These are phyloP conservation scores for Polydrusus tereticollis DNA, from an alignment of 2,888 invertebrate genomes.

Conservation along the genomic window DNA sequence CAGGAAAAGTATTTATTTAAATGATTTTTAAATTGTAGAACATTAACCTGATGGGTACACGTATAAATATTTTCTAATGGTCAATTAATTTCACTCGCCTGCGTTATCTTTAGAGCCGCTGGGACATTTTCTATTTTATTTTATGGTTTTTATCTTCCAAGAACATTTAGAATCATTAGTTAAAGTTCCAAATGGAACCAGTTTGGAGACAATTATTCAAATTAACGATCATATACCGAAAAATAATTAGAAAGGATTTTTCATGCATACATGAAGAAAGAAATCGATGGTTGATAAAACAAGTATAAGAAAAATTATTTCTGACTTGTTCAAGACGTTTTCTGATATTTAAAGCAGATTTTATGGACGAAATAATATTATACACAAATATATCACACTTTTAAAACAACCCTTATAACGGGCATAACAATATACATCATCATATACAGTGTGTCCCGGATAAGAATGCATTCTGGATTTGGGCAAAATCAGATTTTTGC, in stretches of 20 bases:
- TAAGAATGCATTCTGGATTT: neutral
- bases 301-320: neutral
- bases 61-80: constrained; percentile 10
- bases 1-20: neutral
- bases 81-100: constrained; percentile 6
- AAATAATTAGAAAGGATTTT: neutral
- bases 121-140: constrained; percentile 4
- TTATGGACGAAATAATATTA: constrained; percentile 24
- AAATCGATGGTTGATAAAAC: neutral
- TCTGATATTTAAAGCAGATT: constrained; percentile 4
- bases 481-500: too few relatives aligned
- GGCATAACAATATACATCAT: neutral
- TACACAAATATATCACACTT: constrained; percentile 35
- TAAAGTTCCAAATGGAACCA: constrained; percentile 1
- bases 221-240: neutral
- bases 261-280: neutral
- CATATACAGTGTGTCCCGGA: neutral
- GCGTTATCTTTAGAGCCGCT: neutral
- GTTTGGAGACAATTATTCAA: constrained; percentile 9
- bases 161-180: neutral
- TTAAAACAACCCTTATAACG: constrained; percentile 8
- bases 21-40: constrained; percentile 3
- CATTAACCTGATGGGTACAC: constrained; percentile 1
- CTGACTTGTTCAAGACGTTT: neutral
- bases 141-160: constrained; percentile 1